Evolutionary conservation across 2,113 vertebrate genomes (phyloP).

Genomic region (Anas platyrhynchos): DNA sequence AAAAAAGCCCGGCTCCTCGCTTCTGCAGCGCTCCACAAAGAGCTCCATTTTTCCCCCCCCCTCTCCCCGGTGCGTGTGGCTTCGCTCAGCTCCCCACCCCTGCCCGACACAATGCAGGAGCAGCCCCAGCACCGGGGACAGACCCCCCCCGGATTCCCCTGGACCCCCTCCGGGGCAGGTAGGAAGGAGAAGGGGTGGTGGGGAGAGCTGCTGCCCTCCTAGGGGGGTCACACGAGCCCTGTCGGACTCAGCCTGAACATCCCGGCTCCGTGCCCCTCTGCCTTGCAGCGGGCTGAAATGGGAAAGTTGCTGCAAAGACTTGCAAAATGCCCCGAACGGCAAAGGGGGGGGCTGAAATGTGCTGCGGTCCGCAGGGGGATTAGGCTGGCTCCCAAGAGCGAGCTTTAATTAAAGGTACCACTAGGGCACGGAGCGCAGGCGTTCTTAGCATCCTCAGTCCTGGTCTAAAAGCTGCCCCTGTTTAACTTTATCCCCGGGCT

Average conservation of each 20-base stretch:
- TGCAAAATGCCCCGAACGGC: conserved; percentile 42
- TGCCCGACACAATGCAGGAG: not conserved
- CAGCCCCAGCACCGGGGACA: not conserved
- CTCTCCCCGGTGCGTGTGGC: not conserved
- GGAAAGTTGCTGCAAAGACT: conserved; percentile 42
- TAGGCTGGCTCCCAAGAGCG: conserved; percentile 64
- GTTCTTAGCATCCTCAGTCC: conserved; percentile 60
- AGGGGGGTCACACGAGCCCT: not conserved
- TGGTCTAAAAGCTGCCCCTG: conserved; percentile 41
- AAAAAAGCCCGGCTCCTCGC: conserved; percentile 18
- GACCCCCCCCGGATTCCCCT: not conserved
- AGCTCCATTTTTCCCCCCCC: not conserved
- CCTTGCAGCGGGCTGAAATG: conserved; percentile 11
- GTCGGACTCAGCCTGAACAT: not conserved
- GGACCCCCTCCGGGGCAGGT: not conserved
- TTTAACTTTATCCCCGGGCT: conserved; percentile 50
- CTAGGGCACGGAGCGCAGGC: conserved; percentile 17
- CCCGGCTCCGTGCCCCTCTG: not conserved
- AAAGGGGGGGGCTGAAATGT: conserved; percentile 22
- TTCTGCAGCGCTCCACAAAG: conserved; percentile 60
- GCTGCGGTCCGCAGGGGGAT: conserved; percentile 52
- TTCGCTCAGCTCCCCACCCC: not conserved
- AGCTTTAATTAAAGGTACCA: conserved; percentile 71
- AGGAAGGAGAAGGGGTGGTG: not conserved
- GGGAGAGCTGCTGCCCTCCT: not conserved